Percentiles rank a stretch among this genome's conserved stretches.
Evolutionary conservation across 2,113 vertebrate genomes (phyloP).

Genomic region (Erinaceus europaeus): DNA sequence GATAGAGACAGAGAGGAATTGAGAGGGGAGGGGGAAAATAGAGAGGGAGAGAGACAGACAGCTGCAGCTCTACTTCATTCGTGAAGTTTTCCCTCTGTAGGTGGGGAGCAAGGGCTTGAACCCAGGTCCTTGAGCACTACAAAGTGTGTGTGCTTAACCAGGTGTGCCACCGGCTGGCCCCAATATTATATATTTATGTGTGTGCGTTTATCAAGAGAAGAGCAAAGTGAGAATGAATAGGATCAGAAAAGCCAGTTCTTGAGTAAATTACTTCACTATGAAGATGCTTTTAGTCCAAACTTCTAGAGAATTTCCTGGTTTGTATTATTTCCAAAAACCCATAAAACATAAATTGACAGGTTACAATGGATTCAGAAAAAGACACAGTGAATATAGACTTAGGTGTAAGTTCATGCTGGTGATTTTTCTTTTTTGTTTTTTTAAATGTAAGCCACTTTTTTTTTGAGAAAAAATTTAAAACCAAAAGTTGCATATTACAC

Average conservation of each 20-base stretch:
- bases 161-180: too few species aligned
- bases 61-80: too few species aligned
- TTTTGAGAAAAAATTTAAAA: slow-evolving; percentile 77
- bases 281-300: background rate
- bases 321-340: slow-evolving; percentile 46
- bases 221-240: background rate
- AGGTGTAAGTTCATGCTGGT: slow-evolving; percentile 84
- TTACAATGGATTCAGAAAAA: slow-evolving; percentile 69
- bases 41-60: too few species aligned
- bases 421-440: slow-evolving; percentile 78
- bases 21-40: too few species aligned
- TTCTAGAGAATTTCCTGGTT: slow-evolving; percentile 23
- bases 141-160: too few species aligned
- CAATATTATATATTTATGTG: too few species aligned
- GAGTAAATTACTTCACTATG: background rate
- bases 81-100: too few species aligned
- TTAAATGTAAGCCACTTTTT: slow-evolving; percentile 72
- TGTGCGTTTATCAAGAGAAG: background rate
- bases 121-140: too few species aligned
- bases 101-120: too few species aligned
- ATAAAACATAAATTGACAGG: slow-evolving; percentile 59
- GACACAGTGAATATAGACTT: slow-evolving; percentile 81
- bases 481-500: slow-evolving; percentile 79
- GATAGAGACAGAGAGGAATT: too few species aligned
- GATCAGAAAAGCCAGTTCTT: background rate